These are phyloP conservation scores for Rhinichthys osculus DNA, from an alignment of 2,797 vertebrate genomes.

Conservation along the genomic window DNA sequence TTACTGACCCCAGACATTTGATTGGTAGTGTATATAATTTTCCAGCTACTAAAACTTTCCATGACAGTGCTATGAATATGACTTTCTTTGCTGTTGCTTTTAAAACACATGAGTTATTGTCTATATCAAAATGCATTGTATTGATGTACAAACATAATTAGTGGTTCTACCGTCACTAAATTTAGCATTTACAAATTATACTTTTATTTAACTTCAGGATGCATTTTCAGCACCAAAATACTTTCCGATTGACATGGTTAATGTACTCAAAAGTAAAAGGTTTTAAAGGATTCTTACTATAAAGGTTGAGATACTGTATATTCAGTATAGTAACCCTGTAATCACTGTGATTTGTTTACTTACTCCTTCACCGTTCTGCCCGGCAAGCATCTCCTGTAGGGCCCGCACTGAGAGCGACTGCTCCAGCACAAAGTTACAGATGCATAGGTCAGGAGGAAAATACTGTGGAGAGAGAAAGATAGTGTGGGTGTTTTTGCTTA, in stretches of 20 bases:
- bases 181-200: not conserved
- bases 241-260: not conserved
- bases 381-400: constrained; percentile 97
- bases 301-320: not conserved
- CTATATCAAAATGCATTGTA: not conserved
- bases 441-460: constrained; percentile 95
- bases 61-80: not conserved
- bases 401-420: constrained; percentile 96
- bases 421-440: constrained; percentile 97
- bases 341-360: constrained; percentile 71
- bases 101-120: not conserved
- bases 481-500: not conserved
- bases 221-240: not conserved
- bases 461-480: constrained; percentile 77
- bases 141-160: not conserved
- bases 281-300: not conserved
- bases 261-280: not conserved
- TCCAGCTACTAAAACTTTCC: not conserved
- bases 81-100: not conserved
- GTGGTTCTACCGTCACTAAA: not conserved
- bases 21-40: not conserved
- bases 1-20: not conserved
- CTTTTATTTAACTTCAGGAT: not conserved
- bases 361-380: constrained; percentile 89
- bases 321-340: constrained; percentile 3